phyloP scores from a whole-genome alignment of 2,797 vertebrate species.

The Pseudomugil tenellus region DNA sequence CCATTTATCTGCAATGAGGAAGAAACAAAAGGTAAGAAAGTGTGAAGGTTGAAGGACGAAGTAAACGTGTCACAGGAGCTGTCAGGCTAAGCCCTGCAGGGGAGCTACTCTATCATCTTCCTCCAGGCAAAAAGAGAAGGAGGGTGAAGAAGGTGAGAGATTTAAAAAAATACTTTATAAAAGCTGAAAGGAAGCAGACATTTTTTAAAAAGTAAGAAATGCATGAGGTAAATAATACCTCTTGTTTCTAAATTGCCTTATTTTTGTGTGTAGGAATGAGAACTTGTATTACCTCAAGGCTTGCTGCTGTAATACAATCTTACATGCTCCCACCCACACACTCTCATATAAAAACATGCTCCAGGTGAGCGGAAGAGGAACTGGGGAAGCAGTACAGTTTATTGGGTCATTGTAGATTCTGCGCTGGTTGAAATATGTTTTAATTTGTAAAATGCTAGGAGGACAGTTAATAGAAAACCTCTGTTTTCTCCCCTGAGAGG shows the following conservation, averaged over 20 bases:
- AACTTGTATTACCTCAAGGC: slow-evolving; percentile 52
- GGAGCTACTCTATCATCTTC: slow-evolving; percentile 24
- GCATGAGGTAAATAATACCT: not conserved
- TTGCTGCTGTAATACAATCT: slow-evolving; percentile 41
- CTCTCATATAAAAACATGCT: slow-evolving; percentile 9
- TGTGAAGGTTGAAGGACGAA: not conserved
- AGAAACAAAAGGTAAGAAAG: not conserved
- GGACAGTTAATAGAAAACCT: slow-evolving; percentile 36
- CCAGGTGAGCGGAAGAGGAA: not conserved
- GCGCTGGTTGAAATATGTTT: slow-evolving; percentile 73
- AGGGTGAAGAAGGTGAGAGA: not conserved
- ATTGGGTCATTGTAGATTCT: slow-evolving; percentile 59
- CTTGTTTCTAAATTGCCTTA: slow-evolving; percentile 48
- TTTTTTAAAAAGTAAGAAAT: slow-evolving; percentile 8
- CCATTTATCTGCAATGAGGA: slow-evolving; percentile 23
- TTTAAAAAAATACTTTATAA: not conserved
- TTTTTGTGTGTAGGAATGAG: slow-evolving; percentile 43
- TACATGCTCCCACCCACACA: slow-evolving; percentile 17
- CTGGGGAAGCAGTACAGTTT: slow-evolving; percentile 47
- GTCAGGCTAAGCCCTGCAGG: slow-evolving; percentile 10
- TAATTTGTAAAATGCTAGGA: slow-evolving; percentile 70
- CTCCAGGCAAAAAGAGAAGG: slow-evolving; percentile 17
- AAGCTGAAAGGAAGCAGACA: slow-evolving; percentile 5
- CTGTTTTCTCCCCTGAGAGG: slow-evolving; percentile 2
- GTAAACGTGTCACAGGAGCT: slow-evolving; percentile 26